Conservation (phyloP, 2,888 invertebrate genomes). For the Chymomyza caudatula region DNA sequence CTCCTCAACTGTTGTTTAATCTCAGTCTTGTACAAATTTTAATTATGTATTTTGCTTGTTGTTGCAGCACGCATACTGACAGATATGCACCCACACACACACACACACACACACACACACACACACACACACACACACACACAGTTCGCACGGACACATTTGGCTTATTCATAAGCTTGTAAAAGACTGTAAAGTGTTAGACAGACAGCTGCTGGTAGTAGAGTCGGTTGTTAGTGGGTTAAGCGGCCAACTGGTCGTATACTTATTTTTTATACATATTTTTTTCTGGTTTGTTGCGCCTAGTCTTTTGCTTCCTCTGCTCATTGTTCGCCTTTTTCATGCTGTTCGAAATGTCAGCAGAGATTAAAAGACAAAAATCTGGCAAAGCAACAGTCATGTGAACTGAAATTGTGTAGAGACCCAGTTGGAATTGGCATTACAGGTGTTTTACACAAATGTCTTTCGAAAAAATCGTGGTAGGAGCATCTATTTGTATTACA, state of each 20-base stretch:
- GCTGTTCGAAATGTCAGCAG: slow-evolving; percentile 55
- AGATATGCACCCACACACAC: no score
- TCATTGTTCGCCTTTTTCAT: neutral
- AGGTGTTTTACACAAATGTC: no score
- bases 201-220: neutral
- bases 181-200: slow-evolving; percentile 14
- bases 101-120: neutral
- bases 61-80: neutral
- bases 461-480: no score
- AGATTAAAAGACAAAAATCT: slow-evolving; percentile 61
- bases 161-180: slow-evolving; percentile 30
- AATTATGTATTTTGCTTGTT: neutral
- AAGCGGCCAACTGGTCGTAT: neutral
- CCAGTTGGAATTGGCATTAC: neutral
- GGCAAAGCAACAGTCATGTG: slow-evolving; percentile 27
- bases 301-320: neutral
- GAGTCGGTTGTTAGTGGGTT: neutral
- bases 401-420: slow-evolving; percentile 49
- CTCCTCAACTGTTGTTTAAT: neutral
- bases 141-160: neutral
- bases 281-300: neutral
- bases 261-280: neutral
- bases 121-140: neutral
- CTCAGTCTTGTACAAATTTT: neutral
- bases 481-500: no score